phyloP scores from a whole-genome alignment of 1,140 invertebrate species.

The Mactra quadrangularis region DNA sequence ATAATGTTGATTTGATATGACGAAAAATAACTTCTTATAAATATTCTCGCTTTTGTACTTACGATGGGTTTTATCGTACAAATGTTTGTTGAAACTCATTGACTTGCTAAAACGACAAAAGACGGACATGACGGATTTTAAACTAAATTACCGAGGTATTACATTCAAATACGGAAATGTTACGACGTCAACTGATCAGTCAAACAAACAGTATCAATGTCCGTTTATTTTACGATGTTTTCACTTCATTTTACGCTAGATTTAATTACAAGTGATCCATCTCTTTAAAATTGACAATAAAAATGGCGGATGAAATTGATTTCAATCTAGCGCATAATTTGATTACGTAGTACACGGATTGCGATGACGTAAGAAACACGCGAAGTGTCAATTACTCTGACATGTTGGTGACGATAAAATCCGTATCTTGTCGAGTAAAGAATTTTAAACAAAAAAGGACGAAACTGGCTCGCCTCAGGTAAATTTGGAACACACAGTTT shows the following conservation, averaged over 20 bases:
- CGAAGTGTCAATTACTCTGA: constrained; percentile 31
- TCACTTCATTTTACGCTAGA: constrained; percentile 34
- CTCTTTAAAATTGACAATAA: constrained; percentile 49
- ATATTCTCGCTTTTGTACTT: too few species aligned
- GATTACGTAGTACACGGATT: constrained; percentile 27
- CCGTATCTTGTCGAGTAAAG: constrained; percentile 1
- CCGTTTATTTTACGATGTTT: constrained; percentile 13
- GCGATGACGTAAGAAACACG: constrained; percentile 39
- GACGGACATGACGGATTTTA: too few species aligned
- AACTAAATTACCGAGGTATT: too few species aligned
- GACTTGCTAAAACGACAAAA: too few species aligned
- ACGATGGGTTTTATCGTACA: too few species aligned
- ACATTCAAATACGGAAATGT: too few species aligned
- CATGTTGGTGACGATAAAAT: neutral
- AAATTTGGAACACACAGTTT: neutral
- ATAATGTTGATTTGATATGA: too few species aligned
- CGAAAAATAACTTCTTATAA: too few species aligned
- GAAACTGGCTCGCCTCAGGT: neutral
- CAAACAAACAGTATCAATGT: too few species aligned
- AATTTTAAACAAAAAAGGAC: neutral
- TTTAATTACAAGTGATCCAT: constrained; percentile 23
- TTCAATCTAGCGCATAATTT: neutral
- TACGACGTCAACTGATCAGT: too few species aligned
- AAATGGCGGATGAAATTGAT: constrained; percentile 53
- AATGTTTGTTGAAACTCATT: too few species aligned